Percentiles rank a stretch among this genome's conserved stretches.
Evolutionary conservation across 2,113 vertebrate genomes (phyloP).

Genomic region (Rhodinocichla rosea): DNA sequence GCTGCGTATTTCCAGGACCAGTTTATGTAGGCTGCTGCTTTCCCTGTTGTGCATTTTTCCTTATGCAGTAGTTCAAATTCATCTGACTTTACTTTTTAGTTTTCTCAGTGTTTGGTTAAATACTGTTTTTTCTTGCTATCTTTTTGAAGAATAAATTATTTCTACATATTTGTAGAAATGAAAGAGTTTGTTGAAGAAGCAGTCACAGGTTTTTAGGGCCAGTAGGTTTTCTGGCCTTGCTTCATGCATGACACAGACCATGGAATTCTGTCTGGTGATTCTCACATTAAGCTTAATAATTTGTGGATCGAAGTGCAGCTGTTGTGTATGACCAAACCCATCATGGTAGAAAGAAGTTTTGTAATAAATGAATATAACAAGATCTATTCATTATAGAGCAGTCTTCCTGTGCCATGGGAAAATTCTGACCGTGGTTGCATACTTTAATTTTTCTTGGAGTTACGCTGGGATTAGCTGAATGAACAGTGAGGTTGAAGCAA

Average conservation of each 20-base stretch:
- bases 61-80: background rate
- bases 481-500: background rate
- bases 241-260: background rate
- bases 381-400: background rate
- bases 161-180: background rate
- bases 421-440: background rate
- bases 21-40: background rate
- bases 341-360: background rate
- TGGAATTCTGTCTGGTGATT: background rate
- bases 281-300: slow-evolving; percentile 17
- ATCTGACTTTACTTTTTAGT: background rate
- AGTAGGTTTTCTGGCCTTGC: background rate
- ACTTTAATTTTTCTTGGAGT: background rate
- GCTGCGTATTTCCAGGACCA: background rate
- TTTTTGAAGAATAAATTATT: background rate
- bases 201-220: background rate
- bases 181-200: background rate
- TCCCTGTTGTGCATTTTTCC: background rate
- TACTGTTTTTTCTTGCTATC: background rate
- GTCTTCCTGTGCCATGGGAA: background rate
- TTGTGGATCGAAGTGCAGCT: slow-evolving; percentile 25
- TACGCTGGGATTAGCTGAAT: background rate
- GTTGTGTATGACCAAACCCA: background rate
- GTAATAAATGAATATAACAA: background rate
- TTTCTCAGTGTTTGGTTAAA: background rate